Conservation (phyloP, 1,140 invertebrate species). For the Pentalonia nigronervosa region DNA sequence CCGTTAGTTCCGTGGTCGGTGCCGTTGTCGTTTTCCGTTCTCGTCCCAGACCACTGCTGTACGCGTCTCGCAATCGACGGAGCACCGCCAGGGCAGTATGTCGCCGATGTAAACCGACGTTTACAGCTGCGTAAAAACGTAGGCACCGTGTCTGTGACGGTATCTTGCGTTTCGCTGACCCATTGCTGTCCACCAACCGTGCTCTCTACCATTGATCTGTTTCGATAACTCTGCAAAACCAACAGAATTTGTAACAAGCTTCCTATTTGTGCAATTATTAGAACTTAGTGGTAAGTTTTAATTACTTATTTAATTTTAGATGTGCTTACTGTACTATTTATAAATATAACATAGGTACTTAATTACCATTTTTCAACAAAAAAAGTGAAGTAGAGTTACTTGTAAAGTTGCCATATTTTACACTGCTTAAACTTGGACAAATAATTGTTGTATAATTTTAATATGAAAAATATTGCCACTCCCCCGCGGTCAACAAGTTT, state of each 20-base stretch:
- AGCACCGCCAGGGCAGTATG: no score
- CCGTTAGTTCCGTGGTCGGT: background rate
- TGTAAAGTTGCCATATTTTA: background rate
- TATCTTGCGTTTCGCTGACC: no score
- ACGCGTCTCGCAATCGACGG: no score
- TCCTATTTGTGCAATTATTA: slow-evolving; percentile 8
- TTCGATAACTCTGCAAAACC: background rate
- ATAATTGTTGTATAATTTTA: background rate
- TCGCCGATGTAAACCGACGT: background rate
- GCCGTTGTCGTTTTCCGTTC: background rate
- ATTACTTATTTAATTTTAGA: background rate
- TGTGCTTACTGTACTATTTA: background rate
- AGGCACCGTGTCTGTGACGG: no score
- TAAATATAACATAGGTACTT: no score
- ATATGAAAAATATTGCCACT: background rate
- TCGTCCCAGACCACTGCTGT: background rate
- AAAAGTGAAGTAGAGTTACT: no score
- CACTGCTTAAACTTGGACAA: background rate
- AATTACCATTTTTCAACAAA: background rate
- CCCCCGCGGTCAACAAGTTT: no score
- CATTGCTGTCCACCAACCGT: no score
- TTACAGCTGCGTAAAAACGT: no score
- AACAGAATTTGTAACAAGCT: background rate
- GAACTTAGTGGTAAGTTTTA: background rate
- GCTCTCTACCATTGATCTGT: background rate